Conservation (phyloP, 2,797 vertebrate species). For the Craterocephalus amniculus region DNA sequence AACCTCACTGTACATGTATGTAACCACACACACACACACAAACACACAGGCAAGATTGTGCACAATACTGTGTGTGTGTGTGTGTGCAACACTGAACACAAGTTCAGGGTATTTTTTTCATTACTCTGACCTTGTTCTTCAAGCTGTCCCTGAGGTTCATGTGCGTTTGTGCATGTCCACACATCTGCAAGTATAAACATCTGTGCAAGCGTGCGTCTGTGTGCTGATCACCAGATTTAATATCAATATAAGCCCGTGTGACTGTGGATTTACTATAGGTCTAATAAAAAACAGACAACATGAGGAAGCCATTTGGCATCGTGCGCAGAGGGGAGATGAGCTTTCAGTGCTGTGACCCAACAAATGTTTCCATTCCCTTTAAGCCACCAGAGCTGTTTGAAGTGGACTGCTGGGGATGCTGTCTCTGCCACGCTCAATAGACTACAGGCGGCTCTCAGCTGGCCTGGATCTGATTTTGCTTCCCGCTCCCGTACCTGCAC, state of each 20-base stretch:
- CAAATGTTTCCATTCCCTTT: conserved; percentile 74
- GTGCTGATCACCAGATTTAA: conserved; percentile 31
- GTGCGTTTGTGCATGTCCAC: conserved; percentile 21
- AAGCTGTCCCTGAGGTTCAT: not conserved
- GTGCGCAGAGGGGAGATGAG: conserved; percentile 55
- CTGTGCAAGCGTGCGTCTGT: not conserved
- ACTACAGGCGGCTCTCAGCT: conserved; percentile 49
- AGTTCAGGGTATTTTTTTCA: conserved; percentile 10
- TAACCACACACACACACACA: not conserved
- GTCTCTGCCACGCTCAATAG: conserved; percentile 66
- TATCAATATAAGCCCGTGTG: conserved; percentile 35
- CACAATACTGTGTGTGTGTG: not conserved
- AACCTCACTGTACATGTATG: conserved; percentile 9
- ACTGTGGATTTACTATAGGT: conserved; percentile 49
- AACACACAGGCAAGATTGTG: conserved; percentile 6
- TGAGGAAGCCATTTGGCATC: conserved; percentile 68
- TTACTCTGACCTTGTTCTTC: conserved; percentile 8
- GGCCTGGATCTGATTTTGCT: conserved; percentile 9
- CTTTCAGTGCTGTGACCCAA: conserved; percentile 71
- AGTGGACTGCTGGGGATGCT: conserved; percentile 57
- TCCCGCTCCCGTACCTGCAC: conserved; percentile 19
- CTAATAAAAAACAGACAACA: conserved; percentile 72
- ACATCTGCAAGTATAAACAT: conserved; percentile 18
- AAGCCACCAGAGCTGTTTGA: conserved; percentile 65
- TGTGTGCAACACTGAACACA: conserved; percentile 5